Evolutionary conservation across 1,140 invertebrate species (phyloP).

Genomic region (Atta cephalotes): DNA sequence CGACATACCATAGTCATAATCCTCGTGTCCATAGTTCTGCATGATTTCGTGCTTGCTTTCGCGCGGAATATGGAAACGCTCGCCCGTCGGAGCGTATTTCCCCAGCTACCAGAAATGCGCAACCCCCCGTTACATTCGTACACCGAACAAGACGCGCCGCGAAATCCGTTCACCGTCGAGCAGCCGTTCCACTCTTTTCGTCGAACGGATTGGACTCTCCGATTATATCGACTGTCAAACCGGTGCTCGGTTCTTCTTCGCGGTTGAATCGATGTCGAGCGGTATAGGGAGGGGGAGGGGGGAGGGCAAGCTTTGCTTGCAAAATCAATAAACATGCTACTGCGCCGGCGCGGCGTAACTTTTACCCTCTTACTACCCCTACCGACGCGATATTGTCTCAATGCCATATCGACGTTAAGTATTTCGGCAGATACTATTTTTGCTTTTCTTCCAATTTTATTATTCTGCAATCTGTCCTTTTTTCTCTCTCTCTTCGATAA

Average conservation of each 20-base stretch:
- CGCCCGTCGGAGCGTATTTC: not conserved
- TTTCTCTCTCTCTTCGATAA: not conserved
- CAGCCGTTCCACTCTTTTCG: constrained; percentile 26
- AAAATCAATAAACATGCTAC: constrained; percentile 82
- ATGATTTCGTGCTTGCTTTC: constrained; percentile 65
- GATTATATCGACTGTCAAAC: constrained; percentile 50
- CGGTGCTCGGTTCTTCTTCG: constrained; percentile 67
- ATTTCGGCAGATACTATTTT: constrained; percentile 44
- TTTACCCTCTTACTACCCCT: constrained; percentile 64
- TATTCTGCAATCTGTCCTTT: not conserved
- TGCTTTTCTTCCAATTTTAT: constrained; percentile 24
- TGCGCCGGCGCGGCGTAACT: constrained; percentile 82
- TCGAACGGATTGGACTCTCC: constrained; percentile 9
- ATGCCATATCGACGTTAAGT: constrained; percentile 53
- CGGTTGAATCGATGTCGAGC: constrained; percentile 82
- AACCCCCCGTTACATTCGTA: constrained; percentile 3
- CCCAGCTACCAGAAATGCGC: not conserved
- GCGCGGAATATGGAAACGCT: not conserved
- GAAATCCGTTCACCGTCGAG: not conserved
- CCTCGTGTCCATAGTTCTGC: constrained; percentile 83
- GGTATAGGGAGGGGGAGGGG: constrained; percentile 55
- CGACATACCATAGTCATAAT: constrained; percentile 76
- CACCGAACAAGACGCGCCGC: not conserved
- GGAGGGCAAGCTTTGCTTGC: constrained; percentile 71
- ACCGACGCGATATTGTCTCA: constrained; percentile 26